phyloP scores from a whole-genome alignment of 2,113 vertebrate genomes.

The Hemiscyllium ocellatum region DNA sequence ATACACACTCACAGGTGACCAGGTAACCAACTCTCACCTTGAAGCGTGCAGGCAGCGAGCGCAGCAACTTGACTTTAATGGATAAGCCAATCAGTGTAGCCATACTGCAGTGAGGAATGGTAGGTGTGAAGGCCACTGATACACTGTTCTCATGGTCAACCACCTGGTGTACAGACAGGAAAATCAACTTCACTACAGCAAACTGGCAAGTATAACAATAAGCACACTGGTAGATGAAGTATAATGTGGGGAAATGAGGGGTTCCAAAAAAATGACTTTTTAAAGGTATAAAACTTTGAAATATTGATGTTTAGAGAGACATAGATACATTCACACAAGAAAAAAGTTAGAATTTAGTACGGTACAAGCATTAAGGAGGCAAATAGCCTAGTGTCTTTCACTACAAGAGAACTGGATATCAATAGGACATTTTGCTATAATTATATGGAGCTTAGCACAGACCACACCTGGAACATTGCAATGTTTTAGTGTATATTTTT shows the following conservation, averaged over 20 bases:
- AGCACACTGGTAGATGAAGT: background rate
- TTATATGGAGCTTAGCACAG: background rate
- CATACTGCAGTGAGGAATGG: constrained; percentile 98
- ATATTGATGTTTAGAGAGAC: no score
- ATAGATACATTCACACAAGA: no score
- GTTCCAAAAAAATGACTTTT: background rate
- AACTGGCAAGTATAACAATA: background rate
- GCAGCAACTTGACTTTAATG: constrained; percentile 90
- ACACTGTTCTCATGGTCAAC: constrained; percentile 70
- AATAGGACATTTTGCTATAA: background rate
- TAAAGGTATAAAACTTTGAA: background rate
- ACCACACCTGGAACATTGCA: background rate
- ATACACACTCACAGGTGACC: background rate
- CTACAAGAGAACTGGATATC: no score
- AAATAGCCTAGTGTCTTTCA: no score
- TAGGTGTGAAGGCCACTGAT: constrained; percentile 81
- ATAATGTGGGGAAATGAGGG: background rate
- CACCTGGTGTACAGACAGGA: constrained; percentile 57
- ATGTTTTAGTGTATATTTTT: background rate
- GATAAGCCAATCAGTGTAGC: constrained; percentile 90
- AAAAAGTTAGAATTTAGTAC: background rate
- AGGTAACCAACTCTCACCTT: constrained; percentile 61
- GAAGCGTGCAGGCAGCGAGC: constrained; percentile 82
- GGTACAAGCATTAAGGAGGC: background rate
- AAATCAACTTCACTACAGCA: background rate